Evolutionary conservation across 2,797 vertebrate genomes (phyloP).

Genomic region (Platalea minor): DNA sequence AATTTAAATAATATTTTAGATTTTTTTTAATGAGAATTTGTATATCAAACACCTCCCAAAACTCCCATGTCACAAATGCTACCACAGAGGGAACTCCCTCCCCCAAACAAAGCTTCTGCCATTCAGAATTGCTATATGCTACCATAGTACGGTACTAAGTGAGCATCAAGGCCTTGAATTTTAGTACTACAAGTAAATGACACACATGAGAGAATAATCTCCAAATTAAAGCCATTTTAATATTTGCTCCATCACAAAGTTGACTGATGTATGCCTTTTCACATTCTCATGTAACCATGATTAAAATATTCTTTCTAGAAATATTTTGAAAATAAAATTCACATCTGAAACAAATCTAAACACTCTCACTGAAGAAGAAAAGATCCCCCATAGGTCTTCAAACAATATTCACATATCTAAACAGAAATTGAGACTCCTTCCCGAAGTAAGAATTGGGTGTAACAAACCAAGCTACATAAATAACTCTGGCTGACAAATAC

Average conservation of each 20-base stretch:
- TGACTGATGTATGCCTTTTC: neutral
- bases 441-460: neutral
- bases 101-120: neutral
- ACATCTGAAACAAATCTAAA: neutral
- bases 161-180: neutral
- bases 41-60: neutral
- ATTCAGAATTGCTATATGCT: neutral
- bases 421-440: neutral
- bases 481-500: neutral
- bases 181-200: neutral
- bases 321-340: neutral
- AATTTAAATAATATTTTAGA: neutral
- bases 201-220: neutral
- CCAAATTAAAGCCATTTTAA: constrained; percentile 13
- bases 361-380: neutral
- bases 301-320: constrained; percentile 7
- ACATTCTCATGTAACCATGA: constrained; percentile 12
- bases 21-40: neutral
- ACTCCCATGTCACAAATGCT: neutral
- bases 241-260: neutral
- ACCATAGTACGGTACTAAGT: neutral
- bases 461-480: neutral
- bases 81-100: neutral
- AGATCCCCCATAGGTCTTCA: neutral
- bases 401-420: neutral